phyloP scores from a whole-genome alignment of 2,888 invertebrate genomes.

The Tenthredo mesomela region DNA sequence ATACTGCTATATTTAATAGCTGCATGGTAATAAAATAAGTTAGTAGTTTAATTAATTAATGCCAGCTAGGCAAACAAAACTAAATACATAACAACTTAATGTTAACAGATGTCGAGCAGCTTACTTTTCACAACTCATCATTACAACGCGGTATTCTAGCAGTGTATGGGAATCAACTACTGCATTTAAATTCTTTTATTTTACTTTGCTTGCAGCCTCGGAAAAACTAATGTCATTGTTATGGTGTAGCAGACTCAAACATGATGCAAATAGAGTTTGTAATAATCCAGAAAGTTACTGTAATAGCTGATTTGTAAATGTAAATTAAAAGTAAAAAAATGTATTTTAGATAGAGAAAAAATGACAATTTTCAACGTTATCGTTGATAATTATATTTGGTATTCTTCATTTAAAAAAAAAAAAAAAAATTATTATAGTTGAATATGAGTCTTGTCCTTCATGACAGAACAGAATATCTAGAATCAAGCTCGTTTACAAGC shows the following conservation, averaged over 20 bases:
- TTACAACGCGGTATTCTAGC: slow-evolving; percentile 21
- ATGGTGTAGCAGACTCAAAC: background rate
- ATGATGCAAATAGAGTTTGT: background rate
- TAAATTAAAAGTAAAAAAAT: background rate
- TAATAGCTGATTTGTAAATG: slow-evolving; percentile 2
- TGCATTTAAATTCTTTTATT: background rate
- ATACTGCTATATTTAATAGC: slow-evolving; percentile 23
- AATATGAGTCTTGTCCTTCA: background rate
- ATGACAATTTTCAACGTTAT: background rate
- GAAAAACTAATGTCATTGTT: background rate
- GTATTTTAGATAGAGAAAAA: background rate
- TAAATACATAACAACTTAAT: background rate
- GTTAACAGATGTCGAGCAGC: slow-evolving; percentile 60
- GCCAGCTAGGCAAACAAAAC: background rate
- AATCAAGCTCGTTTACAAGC: background rate
- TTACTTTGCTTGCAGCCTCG: slow-evolving; percentile 22
- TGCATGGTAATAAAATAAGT: background rate
- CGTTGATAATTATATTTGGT: background rate
- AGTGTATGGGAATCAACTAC: background rate
- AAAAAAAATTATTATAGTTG: background rate
- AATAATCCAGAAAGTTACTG: background rate
- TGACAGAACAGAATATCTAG: background rate
- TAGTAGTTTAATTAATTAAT: background rate
- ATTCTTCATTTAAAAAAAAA: background rate
- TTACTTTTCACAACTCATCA: slow-evolving; percentile 57